Conservation (phyloP, 2,797 vertebrate species). For the Microcaecilia unicolor region DNA sequence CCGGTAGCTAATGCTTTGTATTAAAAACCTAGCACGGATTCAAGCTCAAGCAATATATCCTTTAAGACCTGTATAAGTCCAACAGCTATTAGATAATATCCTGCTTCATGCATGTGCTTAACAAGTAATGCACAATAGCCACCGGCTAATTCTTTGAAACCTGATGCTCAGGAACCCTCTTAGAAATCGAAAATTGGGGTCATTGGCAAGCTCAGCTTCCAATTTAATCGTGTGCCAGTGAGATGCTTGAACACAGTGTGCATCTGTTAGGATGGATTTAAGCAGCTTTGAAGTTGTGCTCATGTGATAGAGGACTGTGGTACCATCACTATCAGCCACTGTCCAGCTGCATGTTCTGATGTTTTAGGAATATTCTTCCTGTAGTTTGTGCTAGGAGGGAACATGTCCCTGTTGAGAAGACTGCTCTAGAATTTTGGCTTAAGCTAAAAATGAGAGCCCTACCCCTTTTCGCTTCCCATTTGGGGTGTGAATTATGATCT, state of each 20-base stretch:
- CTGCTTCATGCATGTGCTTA: conserved; percentile 22
- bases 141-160: conserved; percentile 14
- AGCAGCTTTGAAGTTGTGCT: neutral
- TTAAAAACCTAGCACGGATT: conserved; percentile 23
- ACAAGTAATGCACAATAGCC: conserved; percentile 19
- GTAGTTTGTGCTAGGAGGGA: too few relatives aligned
- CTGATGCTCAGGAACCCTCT: conserved; percentile 15
- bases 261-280: conserved; percentile 3
- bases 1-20: conserved; percentile 24
- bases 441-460: too few relatives aligned
- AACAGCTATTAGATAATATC: conserved; percentile 27
- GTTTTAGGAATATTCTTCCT: too few relatives aligned
- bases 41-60: conserved; percentile 26
- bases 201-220: conserved; percentile 14
- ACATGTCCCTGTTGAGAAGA: too few relatives aligned
- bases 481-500: too few relatives aligned
- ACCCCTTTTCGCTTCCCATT: too few relatives aligned
- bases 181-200: conserved; percentile 15
- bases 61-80: conserved; percentile 28
- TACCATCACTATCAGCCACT: too few relatives aligned
- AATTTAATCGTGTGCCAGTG: neutral
- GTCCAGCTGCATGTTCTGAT: too few relatives aligned
- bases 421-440: too few relatives aligned
- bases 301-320: neutral
- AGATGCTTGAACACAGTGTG: neutral